These are phyloP conservation scores for Eutolmus rufibarbis DNA, from an alignment of 2,888 invertebrate genomes.

Conservation along the genomic window DNA sequence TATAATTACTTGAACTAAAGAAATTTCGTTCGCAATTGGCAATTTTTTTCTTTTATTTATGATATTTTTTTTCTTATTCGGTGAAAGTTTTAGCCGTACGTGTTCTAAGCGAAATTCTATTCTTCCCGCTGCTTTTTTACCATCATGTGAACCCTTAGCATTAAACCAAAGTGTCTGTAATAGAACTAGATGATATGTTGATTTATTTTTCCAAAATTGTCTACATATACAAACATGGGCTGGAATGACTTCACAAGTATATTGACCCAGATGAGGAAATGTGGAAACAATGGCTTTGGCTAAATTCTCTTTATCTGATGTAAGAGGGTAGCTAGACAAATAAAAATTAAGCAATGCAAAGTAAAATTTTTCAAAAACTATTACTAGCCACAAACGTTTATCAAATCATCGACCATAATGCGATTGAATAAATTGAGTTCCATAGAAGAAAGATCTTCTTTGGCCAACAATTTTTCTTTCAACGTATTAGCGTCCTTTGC, in stretches of 20 bases:
- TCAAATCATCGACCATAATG: slow-evolving; percentile 19
- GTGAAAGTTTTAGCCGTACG: not conserved
- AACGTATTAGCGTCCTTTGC: too few species aligned
- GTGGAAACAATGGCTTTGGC: slow-evolving; percentile 1
- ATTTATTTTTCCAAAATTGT: not conserved
- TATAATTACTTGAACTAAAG: not conserved
- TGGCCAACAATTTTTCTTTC: not conserved
- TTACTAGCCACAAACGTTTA: slow-evolving; percentile 8
- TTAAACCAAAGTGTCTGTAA: slow-evolving; percentile 18
- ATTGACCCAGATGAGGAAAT: slow-evolving; percentile 2
- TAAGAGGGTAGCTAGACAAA: not conserved
- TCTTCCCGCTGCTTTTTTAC: slow-evolving; percentile 1
- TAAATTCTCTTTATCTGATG: not conserved
- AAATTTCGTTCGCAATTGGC: not conserved
- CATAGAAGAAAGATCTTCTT: not conserved
- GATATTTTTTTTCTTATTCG: slow-evolving; percentile 9
- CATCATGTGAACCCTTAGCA: slow-evolving; percentile 18
- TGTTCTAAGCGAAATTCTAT: slow-evolving; percentile 8
- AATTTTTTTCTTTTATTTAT: not conserved
- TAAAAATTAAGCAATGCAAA: not conserved
- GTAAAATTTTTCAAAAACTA: not conserved
- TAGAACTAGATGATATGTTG: not conserved
- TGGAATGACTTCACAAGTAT: not conserved
- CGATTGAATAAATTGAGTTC: slow-evolving; percentile 7
- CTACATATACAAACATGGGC: not conserved